Evolutionary conservation across 2,888 invertebrate species (phyloP), one percentile per base, ranked within the genome.

Genomic region (Diloba caeruleocephala): DNA sequence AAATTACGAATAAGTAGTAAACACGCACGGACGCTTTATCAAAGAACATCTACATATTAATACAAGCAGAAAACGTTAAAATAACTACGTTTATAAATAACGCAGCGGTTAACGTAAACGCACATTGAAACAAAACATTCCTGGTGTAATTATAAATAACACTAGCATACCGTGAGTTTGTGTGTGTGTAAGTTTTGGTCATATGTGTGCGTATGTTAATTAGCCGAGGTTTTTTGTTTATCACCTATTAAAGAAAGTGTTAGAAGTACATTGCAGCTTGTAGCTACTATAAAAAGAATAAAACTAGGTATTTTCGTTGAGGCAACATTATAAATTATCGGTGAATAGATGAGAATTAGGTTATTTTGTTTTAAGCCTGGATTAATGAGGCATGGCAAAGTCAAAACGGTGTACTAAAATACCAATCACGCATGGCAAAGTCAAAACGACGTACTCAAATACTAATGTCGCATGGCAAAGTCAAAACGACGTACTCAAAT

Each of bases 11-110:
- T 43, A 39, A 68, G 36, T 15, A 10, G 62, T 50, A 62, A 62
- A 61, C 54, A 59, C 46, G 42, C 44, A 45, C 33, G 36, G 3
- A 33, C 55, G 12, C 15, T 21, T 48, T 44, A 69, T 53, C 44
- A 45, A 26, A 46, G 17, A 63, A 54, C 17, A 55, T 53, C 43
- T 46, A 56, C 55, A 49, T 26, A 46, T 49, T 25, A 45, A 52
- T 46, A 45, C 44, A 41, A 15, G 36, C 28, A 31, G 21, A 54
- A 42, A 33, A 48, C 33, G 10, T 70, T 53, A 55, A 73, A 69
- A 69, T 60, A 64, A 51, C 60, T 52, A 7, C 12, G 48, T 68
- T 64, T 73, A 64, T 58, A 69, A 70, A 64, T 70, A 73, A 32
- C 44, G 26, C 5, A 48, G 25, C 54, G 34, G 42, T 54, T 52